Evolutionary conservation across 2,113 vertebrate genomes (phyloP).

Genomic region (Murina feae): DNA sequence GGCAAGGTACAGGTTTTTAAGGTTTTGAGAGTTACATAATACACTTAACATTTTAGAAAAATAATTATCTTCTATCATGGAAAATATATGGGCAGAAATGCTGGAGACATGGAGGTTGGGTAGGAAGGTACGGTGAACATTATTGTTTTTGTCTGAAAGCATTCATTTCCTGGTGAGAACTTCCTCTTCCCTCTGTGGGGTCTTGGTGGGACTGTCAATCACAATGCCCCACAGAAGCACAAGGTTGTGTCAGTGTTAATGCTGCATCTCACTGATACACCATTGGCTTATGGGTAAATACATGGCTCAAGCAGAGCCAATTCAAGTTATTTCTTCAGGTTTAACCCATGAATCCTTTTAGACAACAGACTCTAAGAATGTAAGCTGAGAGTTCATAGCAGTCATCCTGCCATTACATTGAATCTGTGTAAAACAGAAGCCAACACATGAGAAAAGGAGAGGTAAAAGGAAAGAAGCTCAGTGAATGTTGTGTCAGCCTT

Average conservation of each 20-base stretch:
- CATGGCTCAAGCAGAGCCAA: background rate
- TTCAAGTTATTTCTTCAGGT: background rate
- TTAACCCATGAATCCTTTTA: background rate
- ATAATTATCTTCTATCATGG: background rate
- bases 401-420: background rate
- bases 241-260: background rate
- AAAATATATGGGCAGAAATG: background rate
- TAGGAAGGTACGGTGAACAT: background rate
- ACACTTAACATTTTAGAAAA: background rate
- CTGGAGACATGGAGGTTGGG: background rate
- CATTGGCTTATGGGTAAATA: background rate
- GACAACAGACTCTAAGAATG: background rate
- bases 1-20: background rate
- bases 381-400: background rate
- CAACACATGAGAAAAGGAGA: background rate
- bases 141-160: background rate
- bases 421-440: background rate
- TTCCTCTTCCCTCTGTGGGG: background rate
- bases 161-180: constrained; percentile 10
- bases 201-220: background rate
- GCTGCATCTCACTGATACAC: background rate
- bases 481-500: background rate
- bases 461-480: background rate
- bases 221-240: background rate
- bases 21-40: background rate